phyloP scores from a whole-genome alignment of 1,140 invertebrate species.

The Drosophila mauritiana region DNA sequence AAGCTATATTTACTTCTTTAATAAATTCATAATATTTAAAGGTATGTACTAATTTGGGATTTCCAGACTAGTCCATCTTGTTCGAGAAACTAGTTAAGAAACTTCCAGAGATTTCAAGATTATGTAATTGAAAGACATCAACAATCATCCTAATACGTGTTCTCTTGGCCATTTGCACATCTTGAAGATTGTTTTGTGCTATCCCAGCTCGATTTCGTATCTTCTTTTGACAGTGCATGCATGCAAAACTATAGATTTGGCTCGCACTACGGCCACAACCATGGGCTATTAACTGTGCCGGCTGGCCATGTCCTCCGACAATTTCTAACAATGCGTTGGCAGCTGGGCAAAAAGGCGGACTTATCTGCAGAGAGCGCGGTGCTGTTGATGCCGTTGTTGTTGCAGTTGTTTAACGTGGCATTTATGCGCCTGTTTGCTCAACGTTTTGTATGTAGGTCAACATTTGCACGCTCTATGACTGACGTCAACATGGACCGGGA shows the following conservation, averaged over 20 bases:
- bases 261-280: slow-evolving; percentile 31
- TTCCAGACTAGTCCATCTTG: neutral
- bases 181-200: neutral
- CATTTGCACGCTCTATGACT: slow-evolving; percentile 79
- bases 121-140: no score
- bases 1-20: no score
- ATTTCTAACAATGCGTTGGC: slow-evolving; percentile 79
- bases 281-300: slow-evolving; percentile 51
- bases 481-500: slow-evolving; percentile 74
- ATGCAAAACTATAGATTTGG: slow-evolving; percentile 33
- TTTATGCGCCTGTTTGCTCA: slow-evolving; percentile 80
- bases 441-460: slow-evolving; percentile 81
- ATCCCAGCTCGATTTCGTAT: neutral
- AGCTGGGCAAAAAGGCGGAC: slow-evolving; percentile 64
- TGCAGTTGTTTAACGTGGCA: slow-evolving; percentile 69
- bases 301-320: slow-evolving; percentile 56
- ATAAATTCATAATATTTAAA: no score
- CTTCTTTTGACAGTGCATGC: slow-evolving; percentile 9
- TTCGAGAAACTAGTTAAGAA: no score
- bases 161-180: neutral
- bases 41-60: neutral
- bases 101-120: no score
- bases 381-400: slow-evolving; percentile 40
- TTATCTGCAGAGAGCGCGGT: slow-evolving; percentile 59
- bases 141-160: no score